Base-by-base conservation (phyloP, 2,113 vertebrate genomes). In the Coturnix japonica region DNA sequence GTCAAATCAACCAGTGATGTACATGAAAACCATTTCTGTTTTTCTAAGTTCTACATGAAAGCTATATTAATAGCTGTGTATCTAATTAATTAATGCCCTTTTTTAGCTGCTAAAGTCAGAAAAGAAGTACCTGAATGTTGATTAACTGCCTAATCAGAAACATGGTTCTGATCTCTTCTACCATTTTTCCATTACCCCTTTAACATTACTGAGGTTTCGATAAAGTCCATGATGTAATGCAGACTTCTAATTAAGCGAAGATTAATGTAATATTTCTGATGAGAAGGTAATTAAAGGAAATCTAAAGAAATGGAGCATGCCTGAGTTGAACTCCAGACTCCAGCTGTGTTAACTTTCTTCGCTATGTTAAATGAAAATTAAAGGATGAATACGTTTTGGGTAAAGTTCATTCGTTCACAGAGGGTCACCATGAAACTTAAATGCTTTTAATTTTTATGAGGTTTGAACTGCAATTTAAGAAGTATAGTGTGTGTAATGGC, bases 211-310 rank as follows among this genome's bases (percentile, higher is more conserved):
- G 65, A 70, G 37, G 54, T 65, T 95, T 95, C 7, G 4, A 19
- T 60, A 28, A 88, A 91, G 83, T 61, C 90, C 71, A 18, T 91
- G 82, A 87, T 90, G 87, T 65, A 89, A 93, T 63, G 76, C 39
- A 67, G 79, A 21, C 80, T 93, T 95, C 73, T 91, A 93, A 94
- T 93, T 91, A 91, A 53, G 76, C 56, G 70, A 81, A 95, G 94
- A 94, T 95, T 93, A 95, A 93, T 92, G 77, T 75, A 88, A 70
- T 92, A 86, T 90, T 95, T 91, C 95, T 73, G 74, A 92, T 87
- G 92, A 92, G 91, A 90, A 54, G 63, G 82, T 86, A 96, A 94
- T 90, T 93, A 93, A 82, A 89, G 70, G 79, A 81, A 87, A 85
- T 74, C 30, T 61, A 83, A 93, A 88, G 95, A 95, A 96, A 92